phyloP scores from a whole-genome alignment of 2,888 invertebrate genomes.

The Leptothorax acervorum region DNA sequence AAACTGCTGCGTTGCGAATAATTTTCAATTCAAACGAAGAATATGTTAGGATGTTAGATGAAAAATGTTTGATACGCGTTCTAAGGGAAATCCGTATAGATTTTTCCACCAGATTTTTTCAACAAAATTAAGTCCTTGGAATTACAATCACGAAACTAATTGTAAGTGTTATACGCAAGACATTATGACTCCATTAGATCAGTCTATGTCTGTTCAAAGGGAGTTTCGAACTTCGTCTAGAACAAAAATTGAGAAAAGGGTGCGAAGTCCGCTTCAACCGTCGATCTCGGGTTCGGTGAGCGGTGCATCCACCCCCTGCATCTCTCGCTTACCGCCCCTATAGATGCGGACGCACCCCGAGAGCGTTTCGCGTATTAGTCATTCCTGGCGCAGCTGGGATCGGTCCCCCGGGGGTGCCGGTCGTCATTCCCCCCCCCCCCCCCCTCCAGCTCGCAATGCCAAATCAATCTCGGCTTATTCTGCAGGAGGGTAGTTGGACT shows the following conservation, averaged over 20 bases:
- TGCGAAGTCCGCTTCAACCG: slow-evolving; percentile 54
- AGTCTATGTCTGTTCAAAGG: neutral
- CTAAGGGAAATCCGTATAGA: neutral
- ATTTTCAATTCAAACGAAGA: neutral
- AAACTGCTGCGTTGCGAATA: neutral
- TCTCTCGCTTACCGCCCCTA: slow-evolving; percentile 63
- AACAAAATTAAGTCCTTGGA: neutral
- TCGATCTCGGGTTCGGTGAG: slow-evolving; percentile 58
- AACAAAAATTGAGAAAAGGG: slow-evolving; percentile 42
- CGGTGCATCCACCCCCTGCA: slow-evolving; percentile 67
- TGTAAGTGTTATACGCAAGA: neutral
- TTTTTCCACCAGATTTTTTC: neutral
- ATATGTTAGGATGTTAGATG: neutral
- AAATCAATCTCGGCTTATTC: slow-evolving; percentile 70
- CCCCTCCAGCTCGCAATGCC: slow-evolving; percentile 62
- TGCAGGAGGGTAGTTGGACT: slow-evolving; percentile 44
- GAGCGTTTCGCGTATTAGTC: slow-evolving; percentile 80
- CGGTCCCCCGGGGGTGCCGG: slow-evolving; percentile 59
- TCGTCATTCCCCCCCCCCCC: neutral
- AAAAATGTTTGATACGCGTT: neutral
- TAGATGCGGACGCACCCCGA: slow-evolving; percentile 80
- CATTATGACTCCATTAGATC: neutral
- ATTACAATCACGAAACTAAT: neutral
- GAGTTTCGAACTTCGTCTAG: neutral
- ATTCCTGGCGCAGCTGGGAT: slow-evolving; percentile 77